Evolutionary conservation across 1,140 invertebrate genomes (phyloP), one percentile per base, ranked within the genome.

Genomic region (Drosophila albomicans): DNA sequence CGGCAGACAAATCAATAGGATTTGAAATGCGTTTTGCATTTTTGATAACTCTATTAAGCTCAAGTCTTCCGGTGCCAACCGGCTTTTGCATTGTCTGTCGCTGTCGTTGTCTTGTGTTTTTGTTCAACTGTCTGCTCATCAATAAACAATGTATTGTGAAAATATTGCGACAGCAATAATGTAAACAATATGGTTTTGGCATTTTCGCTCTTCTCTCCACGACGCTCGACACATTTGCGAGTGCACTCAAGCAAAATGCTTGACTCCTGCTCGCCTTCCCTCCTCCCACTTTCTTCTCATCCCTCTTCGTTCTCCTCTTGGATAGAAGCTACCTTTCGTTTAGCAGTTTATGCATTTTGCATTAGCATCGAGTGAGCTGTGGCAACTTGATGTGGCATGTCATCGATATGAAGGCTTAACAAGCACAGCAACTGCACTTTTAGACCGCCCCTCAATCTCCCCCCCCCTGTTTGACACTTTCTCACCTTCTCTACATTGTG

Each of bases 161-260:
- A 70, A 71, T 78, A 81, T 74, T 78, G 70, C 61, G 35, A 43
- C 58, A 49, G 59, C 70, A 66, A 72, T 82, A 75, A 75, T 75
- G 79, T 86, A 78, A 81, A 78, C 74, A 85, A 78, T 81, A 81
- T 62, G 58, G 54, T 30, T 52, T 78, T 78, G 78, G 86, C 65
- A 64, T 13, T 15, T 74, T 28, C 46, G 61, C 65, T 25, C n/a
- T 52, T 52, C 28, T 8, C 7, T 10, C 35, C 11, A 13, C 45
- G 65, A 13, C 45, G 65, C 79, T 7, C 38, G 38, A 41, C 8
- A 41, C 72, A 77, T 71, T 79, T 79, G 52, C 52, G 57, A 73
- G 61, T 67, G 68, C 56, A 70, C 51, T 65, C 46, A 64, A 61
- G 74, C n/a, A 43, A 41, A 13, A 13, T 43, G 41, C 41, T 7